Percentiles rank a stretch among this genome's conserved stretches.
These are phyloP conservation scores for Leucophenga montana DNA, from an alignment of 2,888 invertebrate species.

Conservation along the genomic window DNA sequence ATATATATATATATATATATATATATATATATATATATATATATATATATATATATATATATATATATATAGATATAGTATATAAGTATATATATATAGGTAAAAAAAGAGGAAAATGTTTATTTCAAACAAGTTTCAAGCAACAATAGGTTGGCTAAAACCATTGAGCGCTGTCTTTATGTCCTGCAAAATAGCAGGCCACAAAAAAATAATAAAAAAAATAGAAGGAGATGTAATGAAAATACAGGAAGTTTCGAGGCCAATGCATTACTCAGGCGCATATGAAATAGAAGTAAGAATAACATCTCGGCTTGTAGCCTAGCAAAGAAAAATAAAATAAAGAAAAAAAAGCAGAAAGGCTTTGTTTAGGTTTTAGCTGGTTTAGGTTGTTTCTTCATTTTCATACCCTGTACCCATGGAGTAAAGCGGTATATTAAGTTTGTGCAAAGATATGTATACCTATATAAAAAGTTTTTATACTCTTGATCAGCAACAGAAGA, in stretches of 20 bases:
- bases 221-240: too few relatives aligned
- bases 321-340: not conserved
- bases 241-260: not conserved
- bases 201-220: too few relatives aligned
- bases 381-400: not conserved
- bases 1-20: not conserved
- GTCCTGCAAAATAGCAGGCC: too few relatives aligned
- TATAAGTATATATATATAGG: not conserved
- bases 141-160: too few relatives aligned
- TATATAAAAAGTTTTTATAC: too few relatives aligned
- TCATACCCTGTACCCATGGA: too few relatives aligned
- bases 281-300: not conserved
- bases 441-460: too few relatives aligned
- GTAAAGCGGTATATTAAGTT: too few relatives aligned
- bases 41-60: not conserved
- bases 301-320: constrained; percentile 17
- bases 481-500: too few relatives aligned
- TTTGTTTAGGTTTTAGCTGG: constrained; percentile 24
- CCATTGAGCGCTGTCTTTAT: too few relatives aligned
- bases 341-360: not conserved
- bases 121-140: too few relatives aligned
- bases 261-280: not conserved
- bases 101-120: not conserved
- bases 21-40: not conserved
- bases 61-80: not conserved